Percentiles rank a stretch among this genome's conserved stretches.
phyloP scores from a whole-genome alignment of 2,888 invertebrate species.

The Euproctis similis region DNA sequence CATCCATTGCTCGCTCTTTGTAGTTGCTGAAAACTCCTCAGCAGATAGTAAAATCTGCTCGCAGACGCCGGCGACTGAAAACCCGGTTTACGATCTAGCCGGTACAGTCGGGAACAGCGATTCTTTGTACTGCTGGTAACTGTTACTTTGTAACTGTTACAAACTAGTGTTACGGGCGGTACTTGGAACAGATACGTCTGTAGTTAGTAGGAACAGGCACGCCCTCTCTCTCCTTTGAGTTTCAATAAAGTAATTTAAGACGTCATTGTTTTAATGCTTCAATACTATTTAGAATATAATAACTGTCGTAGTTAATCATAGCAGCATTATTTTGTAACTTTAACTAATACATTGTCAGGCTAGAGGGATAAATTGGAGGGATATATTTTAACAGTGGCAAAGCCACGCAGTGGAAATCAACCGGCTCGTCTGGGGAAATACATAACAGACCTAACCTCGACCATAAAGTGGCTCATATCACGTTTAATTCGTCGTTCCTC shows the following conservation, averaged over 20 bases:
- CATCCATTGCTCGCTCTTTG: conserved; percentile 29
- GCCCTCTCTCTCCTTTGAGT: conserved; percentile 17
- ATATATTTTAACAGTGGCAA: too few relatives aligned
- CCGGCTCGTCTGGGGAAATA: too few relatives aligned
- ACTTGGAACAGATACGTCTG: conserved; percentile 29
- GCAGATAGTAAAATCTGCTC: conserved; percentile 48
- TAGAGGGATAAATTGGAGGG: too few relatives aligned
- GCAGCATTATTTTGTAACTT: too few relatives aligned
- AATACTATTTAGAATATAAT: not conserved
- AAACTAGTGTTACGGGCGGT: conserved; percentile 18
- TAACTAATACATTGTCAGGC: not conserved
- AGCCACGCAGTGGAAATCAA: too few relatives aligned
- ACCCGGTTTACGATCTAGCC: conserved; percentile 45
- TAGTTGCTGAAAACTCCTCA: conserved; percentile 42
- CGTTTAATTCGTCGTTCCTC: too few relatives aligned
- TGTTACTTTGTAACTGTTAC: conserved; percentile 18
- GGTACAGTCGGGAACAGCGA: conserved; percentile 32
- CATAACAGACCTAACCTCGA: too few relatives aligned
- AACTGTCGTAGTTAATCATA: not conserved
- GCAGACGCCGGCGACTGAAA: conserved; percentile 48
- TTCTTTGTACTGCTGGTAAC: conserved; percentile 49
- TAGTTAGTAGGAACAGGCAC: conserved; percentile 43
- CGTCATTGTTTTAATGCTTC: not conserved
- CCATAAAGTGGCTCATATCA: too few relatives aligned
- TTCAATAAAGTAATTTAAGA: conserved; percentile 5